Percentiles rank a stretch among this genome's conserved stretches.
Evolutionary conservation across 1,140 invertebrate species (phyloP).

Genomic region (Drosophila dunni): DNA sequence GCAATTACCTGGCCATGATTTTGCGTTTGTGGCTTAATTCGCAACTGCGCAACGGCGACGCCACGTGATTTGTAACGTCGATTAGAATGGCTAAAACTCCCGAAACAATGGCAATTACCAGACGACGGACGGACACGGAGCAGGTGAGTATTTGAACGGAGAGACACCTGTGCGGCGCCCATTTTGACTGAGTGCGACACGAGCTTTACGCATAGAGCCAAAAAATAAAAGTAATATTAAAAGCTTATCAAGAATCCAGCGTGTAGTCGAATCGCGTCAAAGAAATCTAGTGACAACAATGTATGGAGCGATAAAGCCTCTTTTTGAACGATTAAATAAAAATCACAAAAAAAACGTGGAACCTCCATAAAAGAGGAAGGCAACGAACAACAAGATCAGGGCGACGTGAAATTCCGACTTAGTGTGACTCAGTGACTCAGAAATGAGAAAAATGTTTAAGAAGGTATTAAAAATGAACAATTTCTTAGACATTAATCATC

Average conservation of each 20-base stretch:
- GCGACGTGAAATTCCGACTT: not conserved
- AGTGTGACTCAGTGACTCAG: no score
- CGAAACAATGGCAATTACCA: not conserved
- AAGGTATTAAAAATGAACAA: no score
- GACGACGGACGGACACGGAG: not conserved
- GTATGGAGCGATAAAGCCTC: slow-evolving; percentile 27
- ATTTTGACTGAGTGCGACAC: slow-evolving; percentile 9
- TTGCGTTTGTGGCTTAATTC: slow-evolving; percentile 20
- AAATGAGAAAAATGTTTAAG: no score
- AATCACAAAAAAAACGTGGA: slow-evolving; percentile 13
- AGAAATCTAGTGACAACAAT: slow-evolving; percentile 26
- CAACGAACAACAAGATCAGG: not conserved
- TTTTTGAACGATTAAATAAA: slow-evolving; percentile 19
- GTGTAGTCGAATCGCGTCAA: not conserved
- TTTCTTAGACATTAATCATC: no score
- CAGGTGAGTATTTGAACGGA: slow-evolving; percentile 1
- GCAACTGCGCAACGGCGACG: slow-evolving; percentile 51
- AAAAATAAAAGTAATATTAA: slow-evolving; percentile 9
- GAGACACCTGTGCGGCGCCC: slow-evolving; percentile 4
- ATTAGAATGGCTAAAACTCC: slow-evolving; percentile 15
- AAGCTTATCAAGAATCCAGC: slow-evolving; percentile 26
- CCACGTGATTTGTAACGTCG: slow-evolving; percentile 47
- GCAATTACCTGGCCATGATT: slow-evolving; percentile 27
- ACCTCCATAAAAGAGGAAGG: slow-evolving; percentile 3
- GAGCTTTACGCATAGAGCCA: slow-evolving; percentile 13